Evolutionary conservation across 2,888 invertebrate genomes (phyloP).

Genomic region (Callimorpha dominula): DNA sequence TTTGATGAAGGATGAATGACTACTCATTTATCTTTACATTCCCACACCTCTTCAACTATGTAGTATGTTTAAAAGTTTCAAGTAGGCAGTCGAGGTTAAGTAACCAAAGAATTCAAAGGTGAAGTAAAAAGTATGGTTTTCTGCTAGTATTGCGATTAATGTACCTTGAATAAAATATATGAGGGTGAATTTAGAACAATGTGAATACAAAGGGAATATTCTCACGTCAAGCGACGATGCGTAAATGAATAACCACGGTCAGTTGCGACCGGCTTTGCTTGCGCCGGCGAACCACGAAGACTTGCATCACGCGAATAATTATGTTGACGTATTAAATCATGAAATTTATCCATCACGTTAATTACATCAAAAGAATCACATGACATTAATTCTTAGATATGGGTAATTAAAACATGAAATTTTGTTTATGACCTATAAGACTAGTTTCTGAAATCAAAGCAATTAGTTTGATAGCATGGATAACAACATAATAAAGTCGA

Average conservation of each 20-base stretch:
- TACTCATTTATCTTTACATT: slow-evolving; percentile 15
- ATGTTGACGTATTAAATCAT: slow-evolving; percentile 45
- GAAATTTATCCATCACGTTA: slow-evolving; percentile 41
- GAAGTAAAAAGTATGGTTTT: slow-evolving; percentile 29
- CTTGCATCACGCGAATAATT: slow-evolving; percentile 65
- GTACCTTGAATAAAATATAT: slow-evolving; percentile 63
- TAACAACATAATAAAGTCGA: no score
- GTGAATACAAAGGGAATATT: slow-evolving; percentile 72
- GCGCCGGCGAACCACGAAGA: slow-evolving; percentile 61
- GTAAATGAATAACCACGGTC: slow-evolving; percentile 77
- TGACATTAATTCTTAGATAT: slow-evolving; percentile 7
- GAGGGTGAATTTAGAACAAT: slow-evolving; percentile 77
- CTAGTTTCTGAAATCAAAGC: no score
- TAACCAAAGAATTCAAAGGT: slow-evolving; percentile 19
- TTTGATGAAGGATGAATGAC: slow-evolving; percentile 26
- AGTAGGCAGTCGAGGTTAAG: slow-evolving; percentile 5
- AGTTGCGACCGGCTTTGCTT: slow-evolving; percentile 69
- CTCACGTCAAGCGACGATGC: slow-evolving; percentile 81
- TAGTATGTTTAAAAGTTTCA: slow-evolving; percentile 11
- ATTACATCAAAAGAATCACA: slow-evolving; percentile 29
- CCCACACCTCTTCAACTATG: slow-evolving; percentile 14
- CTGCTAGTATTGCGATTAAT: slow-evolving; percentile 38
- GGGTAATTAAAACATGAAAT: neutral
- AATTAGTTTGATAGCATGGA: no score
- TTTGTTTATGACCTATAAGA: neutral